Base-by-base conservation (phyloP, 1,140 invertebrate species). In the Scaptomyza montana region DNA sequence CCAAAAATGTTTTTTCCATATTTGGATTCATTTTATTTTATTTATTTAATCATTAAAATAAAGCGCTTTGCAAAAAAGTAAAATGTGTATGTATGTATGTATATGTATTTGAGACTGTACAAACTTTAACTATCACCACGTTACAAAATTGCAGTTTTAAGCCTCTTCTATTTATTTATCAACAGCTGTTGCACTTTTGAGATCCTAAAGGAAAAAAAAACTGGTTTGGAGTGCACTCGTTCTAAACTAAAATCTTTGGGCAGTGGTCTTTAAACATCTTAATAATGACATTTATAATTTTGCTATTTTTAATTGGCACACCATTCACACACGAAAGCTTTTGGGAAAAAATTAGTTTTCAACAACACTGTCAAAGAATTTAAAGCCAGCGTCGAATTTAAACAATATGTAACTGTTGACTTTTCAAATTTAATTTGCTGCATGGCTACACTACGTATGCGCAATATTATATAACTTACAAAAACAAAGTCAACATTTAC, bases 401-500 rank as follows among this genome's bases (percentile, higher is more conserved):
- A 54, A 8, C 13, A 25, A 33, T 3, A 33, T 50, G 13, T n/a
- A n/a, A 51, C 43, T 59, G 49, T 65, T 65, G 53, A 51, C 53
- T 66, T 67, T 72, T 54, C 41, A 62, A 74, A 74, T 54, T 74
- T 45, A 51, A 74, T 68, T 59, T 56, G 16, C 36, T 49, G 53
- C 77, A 28, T 47, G 30, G 57, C 43, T 41, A 59, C 62, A 41
- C 47, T 49, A 74, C 74, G 74, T 77, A 79, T 79, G 53, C 70
- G 56, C 64, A 77, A 81, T 74, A 70, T 73, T 51, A 64, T 36
- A 46, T 61, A 28, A 39, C 7, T 33, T 33, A 39, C 54, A 60
- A 49, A 57, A 41, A 51, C 39, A 64, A 68, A 47, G 73, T 50
- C 50, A 84, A 86, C 63, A 77, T 80, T 85, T 71, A 77, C 65